Evolutionary conservation across 1,140 invertebrate species (phyloP).

Genomic region (Mamestra configurata): DNA sequence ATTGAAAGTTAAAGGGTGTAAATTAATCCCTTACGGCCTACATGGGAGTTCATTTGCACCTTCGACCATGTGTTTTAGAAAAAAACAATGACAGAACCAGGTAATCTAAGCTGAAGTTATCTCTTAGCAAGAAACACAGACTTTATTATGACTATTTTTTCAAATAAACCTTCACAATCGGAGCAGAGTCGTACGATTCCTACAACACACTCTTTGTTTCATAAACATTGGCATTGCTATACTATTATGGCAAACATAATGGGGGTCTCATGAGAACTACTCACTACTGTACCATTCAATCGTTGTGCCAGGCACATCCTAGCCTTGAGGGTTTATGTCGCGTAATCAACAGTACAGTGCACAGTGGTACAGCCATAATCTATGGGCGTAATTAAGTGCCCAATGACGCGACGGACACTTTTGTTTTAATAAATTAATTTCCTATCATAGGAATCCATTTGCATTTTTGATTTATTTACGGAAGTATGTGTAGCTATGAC

Average conservation of each 20-base stretch:
- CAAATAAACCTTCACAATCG: not conserved
- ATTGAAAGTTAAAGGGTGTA: too few relatives aligned
- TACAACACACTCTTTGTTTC: conserved; percentile 43
- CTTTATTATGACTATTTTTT: not conserved
- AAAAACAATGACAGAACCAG: too few relatives aligned
- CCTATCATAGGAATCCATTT: not conserved
- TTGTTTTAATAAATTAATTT: conserved; percentile 2
- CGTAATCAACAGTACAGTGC: conserved; percentile 34
- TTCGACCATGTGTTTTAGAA: too few relatives aligned
- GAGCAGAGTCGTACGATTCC: conserved; percentile 5
- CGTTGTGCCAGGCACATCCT: conserved; percentile 39
- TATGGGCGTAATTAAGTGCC: conserved; percentile 11
- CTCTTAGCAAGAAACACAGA: not conserved
- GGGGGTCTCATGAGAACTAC: conserved; percentile 12
- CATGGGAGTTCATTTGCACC: too few relatives aligned
- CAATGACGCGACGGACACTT: conserved; percentile 9
- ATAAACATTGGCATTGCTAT: conserved; percentile 52
- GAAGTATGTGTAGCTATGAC: not conserved
- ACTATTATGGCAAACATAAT: conserved; percentile 55
- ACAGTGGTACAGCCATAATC: too few relatives aligned
- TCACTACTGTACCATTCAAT: conserved; percentile 5
- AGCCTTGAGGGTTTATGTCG: conserved; percentile 46
- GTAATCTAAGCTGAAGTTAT: too few relatives aligned
- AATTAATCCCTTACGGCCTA: too few relatives aligned
- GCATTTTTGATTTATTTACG: not conserved